Conservation (phyloP, 2,888 invertebrate species). For the Ecliptopera silaceata region DNA sequence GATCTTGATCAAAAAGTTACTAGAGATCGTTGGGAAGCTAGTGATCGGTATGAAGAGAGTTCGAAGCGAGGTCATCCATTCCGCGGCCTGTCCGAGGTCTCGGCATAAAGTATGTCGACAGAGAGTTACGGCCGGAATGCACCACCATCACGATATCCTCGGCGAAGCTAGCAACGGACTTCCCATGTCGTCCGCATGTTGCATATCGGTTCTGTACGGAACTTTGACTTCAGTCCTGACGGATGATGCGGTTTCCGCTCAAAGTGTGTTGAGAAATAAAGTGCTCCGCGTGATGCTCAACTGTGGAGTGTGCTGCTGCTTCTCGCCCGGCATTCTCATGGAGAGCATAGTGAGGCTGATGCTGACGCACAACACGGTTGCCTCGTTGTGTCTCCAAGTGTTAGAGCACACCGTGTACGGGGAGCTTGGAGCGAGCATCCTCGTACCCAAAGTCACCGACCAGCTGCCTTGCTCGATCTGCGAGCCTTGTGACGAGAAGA, state of each 20-base stretch:
- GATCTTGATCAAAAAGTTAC: constrained; percentile 75
- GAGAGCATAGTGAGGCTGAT: constrained; percentile 77
- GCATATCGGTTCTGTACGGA: constrained; percentile 82
- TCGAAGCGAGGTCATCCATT: constrained; percentile 81
- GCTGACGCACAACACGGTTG: constrained; percentile 62
- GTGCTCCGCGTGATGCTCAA: constrained; percentile 81
- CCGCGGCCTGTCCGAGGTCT: constrained; percentile 75
- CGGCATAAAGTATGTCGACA: constrained; percentile 79
- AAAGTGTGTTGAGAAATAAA: constrained; percentile 65
- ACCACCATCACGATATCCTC: constrained; percentile 84
- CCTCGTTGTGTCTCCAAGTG: constrained; percentile 74
- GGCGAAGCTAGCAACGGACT: constrained; percentile 73
- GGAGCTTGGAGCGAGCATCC: constrained; percentile 80
- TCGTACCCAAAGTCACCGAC: constrained; percentile 62
- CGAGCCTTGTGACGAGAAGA: constrained; percentile 58
- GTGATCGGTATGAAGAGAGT: constrained; percentile 82
- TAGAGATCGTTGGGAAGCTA: constrained; percentile 82
- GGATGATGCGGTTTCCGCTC: constrained; percentile 68
- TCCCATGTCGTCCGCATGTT: constrained; percentile 75
- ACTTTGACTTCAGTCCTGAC: constrained; percentile 75
- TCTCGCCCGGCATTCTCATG: constrained; percentile 79
- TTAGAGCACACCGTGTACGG: constrained; percentile 84
- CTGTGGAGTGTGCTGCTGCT: constrained; percentile 85
- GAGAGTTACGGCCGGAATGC: constrained; percentile 70
- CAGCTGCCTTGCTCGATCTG: constrained; percentile 73